Evolutionary conservation across 2,113 vertebrate genomes (phyloP), one percentile per base, ranked within the genome.

Genomic region (Physeter macrocephalus): DNA sequence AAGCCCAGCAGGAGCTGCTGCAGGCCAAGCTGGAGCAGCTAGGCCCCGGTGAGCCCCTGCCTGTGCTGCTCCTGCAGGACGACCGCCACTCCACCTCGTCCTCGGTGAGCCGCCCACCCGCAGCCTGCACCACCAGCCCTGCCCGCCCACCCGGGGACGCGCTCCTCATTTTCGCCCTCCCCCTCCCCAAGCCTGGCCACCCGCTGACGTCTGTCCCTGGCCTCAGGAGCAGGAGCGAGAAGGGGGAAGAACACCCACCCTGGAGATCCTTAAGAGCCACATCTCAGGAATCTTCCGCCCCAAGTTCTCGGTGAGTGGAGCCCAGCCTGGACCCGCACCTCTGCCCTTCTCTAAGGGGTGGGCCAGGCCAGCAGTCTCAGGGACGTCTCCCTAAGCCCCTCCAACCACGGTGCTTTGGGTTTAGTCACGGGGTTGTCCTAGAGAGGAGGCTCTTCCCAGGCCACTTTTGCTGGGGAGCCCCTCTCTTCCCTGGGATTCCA

Each of bases 271-370:
- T 89, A 98, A 98, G 81, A 99, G 97, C 95, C 99, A 99, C 94
- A 98, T 99, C 96, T 99, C 99, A 0, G 98, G 98, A 92, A 98
- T 99, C 93, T 99, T 99, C 97, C 99, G 99, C 90, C 98, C 99
- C 77, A 99, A 99, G 97, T 98, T 97, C 98, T 99, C 98, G 6
- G 99, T 99, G 97, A 99, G 99, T 90, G 64, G 85, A 8, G 0
- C 89, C 39, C 54, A 93, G 98, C 98, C 90, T 96, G 43, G 54
- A 11, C 36, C 54, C 0, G 0, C 9, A 8, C 74, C 88, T 29
- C 82, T 34, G 61, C 57, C 61, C 31, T 15, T 86, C 13, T 29
- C 64, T 27, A 2, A 34, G 25, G 34, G 29, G 41, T 17, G 46
- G 59, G 80, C 25, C 49, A 15, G 36, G 25, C 23, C 8, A 36